phyloP scores from a whole-genome alignment of 2,113 vertebrate species.

The Stomatorhinus ivindoensis region DNA sequence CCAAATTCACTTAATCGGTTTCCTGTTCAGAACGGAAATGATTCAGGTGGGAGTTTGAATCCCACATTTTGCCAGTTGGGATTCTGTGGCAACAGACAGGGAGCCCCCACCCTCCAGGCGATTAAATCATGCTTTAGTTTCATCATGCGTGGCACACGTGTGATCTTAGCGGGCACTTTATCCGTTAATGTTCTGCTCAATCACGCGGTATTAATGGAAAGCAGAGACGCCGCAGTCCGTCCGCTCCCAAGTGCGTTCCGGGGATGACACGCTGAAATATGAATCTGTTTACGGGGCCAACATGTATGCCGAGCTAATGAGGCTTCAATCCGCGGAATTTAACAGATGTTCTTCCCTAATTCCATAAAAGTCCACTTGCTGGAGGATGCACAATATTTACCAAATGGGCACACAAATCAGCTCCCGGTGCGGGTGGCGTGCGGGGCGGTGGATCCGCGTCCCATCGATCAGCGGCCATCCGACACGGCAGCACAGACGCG shows the following conservation, averaged over 20 bases:
- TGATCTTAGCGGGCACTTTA: slow-evolving; percentile 55
- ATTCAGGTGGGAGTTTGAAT: background rate
- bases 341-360: slow-evolving; percentile 31
- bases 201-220: slow-evolving; percentile 62
- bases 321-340: slow-evolving; percentile 36
- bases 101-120: slow-evolving; percentile 28
- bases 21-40: slow-evolving; percentile 43
- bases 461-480: background rate
- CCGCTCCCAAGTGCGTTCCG: slow-evolving; percentile 44
- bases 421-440: background rate
- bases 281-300: slow-evolving; percentile 54
- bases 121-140: slow-evolving; percentile 58
- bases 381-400: slow-evolving; percentile 23
- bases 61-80: background rate
- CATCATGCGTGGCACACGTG: slow-evolving; percentile 45
- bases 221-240: slow-evolving; percentile 44
- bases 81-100: background rate
- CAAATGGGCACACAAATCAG: slow-evolving; percentile 20
- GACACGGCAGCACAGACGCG: slow-evolving; percentile 6
- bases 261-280: slow-evolving; percentile 53
- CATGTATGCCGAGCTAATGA: slow-evolving; percentile 49
- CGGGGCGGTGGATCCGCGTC: background rate
- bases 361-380: slow-evolving; percentile 21
- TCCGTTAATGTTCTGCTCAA: slow-evolving; percentile 60
- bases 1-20: slow-evolving; percentile 25